Evolutionary conservation across 1,140 invertebrate species (phyloP).

Genomic region (Coelopa frigida): DNA sequence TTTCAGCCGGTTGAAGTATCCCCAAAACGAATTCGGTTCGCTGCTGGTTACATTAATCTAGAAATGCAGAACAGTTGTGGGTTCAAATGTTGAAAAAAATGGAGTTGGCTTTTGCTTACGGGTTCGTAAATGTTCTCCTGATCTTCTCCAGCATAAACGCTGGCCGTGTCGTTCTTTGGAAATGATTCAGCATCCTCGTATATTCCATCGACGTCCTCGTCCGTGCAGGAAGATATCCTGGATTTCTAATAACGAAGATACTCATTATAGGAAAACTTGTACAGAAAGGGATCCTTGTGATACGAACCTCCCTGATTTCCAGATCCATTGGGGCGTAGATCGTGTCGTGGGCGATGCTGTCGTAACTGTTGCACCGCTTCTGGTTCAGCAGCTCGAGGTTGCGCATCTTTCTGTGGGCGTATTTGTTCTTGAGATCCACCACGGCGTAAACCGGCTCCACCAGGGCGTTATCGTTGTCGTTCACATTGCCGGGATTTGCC

Average conservation of each 20-base stretch:
- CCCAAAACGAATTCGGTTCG: conserved; percentile 10
- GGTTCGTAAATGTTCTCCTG: conserved; percentile 19
- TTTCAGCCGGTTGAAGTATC: conserved; percentile 11
- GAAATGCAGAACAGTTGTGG: not conserved
- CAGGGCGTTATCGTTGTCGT: not conserved
- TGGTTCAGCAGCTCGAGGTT: not conserved
- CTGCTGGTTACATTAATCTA: too few relatives aligned
- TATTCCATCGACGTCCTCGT: conserved; percentile 9
- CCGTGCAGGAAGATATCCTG: too few relatives aligned
- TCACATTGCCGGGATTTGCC: not conserved
- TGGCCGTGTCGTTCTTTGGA: not conserved
- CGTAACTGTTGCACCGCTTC: conserved; percentile 11
- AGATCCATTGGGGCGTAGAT: too few relatives aligned
- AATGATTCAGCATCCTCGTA: conserved; percentile 15
- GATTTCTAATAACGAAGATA: not conserved
- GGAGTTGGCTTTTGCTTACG: conserved; percentile 6
- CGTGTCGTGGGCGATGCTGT: conserved; percentile 9
- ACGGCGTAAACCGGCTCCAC: conserved; percentile 18
- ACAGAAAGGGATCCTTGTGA: not conserved
- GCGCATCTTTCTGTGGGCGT: conserved; percentile 9
- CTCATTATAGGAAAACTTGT: not conserved
- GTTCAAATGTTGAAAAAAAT: not conserved
- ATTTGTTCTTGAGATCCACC: conserved; percentile 16
- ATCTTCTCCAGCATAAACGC: not conserved
- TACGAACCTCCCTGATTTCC: not conserved